Evolutionary conservation across 1,140 invertebrate genomes (phyloP).

Genomic region (Hermatobates lingyangjiaoensis): DNA sequence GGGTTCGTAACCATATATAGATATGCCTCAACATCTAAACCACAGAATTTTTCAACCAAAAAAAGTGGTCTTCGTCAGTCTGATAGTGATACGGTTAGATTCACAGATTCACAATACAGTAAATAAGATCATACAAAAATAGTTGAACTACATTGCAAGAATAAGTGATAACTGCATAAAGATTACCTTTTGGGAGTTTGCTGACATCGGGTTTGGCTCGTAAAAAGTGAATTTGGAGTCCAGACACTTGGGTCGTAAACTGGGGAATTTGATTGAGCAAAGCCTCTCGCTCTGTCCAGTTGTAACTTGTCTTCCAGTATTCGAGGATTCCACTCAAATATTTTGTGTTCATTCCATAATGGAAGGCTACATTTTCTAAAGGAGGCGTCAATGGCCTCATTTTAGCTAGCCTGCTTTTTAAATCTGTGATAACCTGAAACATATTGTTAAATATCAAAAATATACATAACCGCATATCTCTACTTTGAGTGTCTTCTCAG

Average conservation of each 20-base stretch:
- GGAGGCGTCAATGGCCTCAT: conserved; percentile 21
- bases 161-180: too few relatives aligned
- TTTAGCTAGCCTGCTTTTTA: conserved; percentile 7
- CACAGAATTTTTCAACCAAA: too few relatives aligned
- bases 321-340: conserved; percentile 42
- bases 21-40: too few relatives aligned
- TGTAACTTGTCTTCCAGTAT: conserved; percentile 54
- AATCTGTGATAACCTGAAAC: not conserved
- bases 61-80: too few relatives aligned
- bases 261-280: conserved; percentile 51
- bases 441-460: not conserved
- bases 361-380: conserved; percentile 44
- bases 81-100: too few relatives aligned
- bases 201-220: conserved; percentile 32
- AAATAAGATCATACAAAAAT: too few relatives aligned
- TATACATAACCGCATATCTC: not conserved
- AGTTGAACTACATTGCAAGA: too few relatives aligned
- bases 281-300: conserved; percentile 47
- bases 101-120: too few relatives aligned
- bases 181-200: conserved; percentile 2
- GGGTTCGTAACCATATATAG: too few relatives aligned
- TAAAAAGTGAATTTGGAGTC: conserved; percentile 55
- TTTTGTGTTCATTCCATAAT: conserved; percentile 57
- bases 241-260: conserved; percentile 46
- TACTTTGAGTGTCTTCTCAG: not conserved